Evolutionary conservation across 2,888 invertebrate species (phyloP).

Genomic region (Hirtodrosophila histrioides): DNA sequence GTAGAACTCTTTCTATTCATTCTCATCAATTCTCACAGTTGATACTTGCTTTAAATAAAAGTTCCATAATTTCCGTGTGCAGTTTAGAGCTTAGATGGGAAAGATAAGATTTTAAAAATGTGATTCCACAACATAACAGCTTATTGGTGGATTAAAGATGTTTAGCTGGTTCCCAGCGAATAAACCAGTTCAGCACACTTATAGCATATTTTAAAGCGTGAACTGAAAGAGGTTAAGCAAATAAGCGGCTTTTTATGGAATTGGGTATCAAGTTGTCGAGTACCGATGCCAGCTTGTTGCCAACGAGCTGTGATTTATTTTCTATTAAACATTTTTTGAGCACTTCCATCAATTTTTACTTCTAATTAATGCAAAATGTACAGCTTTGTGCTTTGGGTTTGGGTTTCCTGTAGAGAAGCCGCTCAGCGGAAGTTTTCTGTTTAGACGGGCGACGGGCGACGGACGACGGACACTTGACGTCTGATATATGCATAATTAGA

Average conservation of each 20-base stretch:
- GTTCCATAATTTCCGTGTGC: background rate
- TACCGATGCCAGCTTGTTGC: conserved; percentile 7
- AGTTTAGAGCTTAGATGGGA: background rate
- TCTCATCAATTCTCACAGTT: too few relatives aligned
- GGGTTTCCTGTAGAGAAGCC: conserved; percentile 64
- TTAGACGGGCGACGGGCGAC: conserved; percentile 60
- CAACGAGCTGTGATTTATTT: conserved; percentile 52
- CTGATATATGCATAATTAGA: conserved; percentile 68
- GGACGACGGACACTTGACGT: conserved; percentile 54
- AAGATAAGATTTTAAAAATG: background rate
- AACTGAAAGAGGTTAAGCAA: conserved; percentile 5
- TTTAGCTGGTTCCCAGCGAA: conserved; percentile 16
- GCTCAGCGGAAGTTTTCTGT: conserved; percentile 67
- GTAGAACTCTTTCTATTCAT: too few relatives aligned
- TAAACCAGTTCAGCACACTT: conserved; percentile 24
- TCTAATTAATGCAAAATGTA: conserved; percentile 64
- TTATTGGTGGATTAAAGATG: conserved; percentile 8
- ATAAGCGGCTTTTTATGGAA: conserved; percentile 4
- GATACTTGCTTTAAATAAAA: too few relatives aligned
- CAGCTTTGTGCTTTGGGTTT: conserved; percentile 24
- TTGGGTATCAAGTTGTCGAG: conserved; percentile 48
- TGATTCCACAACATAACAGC: conserved; percentile 1
- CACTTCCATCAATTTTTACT: conserved; percentile 60
- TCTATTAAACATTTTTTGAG: conserved; percentile 53
- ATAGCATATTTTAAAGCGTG: background rate